These are phyloP conservation scores for Sesamia inferens DNA, from an alignment of 2,888 invertebrate genomes.

Conservation along the genomic window DNA sequence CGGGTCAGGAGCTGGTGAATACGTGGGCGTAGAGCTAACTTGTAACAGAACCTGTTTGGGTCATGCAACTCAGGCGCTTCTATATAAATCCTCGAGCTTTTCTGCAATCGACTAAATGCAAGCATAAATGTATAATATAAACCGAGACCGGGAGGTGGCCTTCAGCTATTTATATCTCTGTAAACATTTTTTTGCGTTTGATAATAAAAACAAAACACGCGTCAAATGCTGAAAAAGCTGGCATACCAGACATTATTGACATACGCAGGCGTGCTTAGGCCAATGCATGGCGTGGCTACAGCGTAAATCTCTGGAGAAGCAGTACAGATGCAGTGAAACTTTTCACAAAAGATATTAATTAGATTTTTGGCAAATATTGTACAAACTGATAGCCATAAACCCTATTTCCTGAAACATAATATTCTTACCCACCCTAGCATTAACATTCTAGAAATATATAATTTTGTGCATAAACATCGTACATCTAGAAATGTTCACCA, in stretches of 20 bases:
- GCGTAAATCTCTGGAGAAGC: too few species aligned
- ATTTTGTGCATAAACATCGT: too few species aligned
- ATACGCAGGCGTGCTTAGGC: too few species aligned
- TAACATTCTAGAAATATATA: too few species aligned
- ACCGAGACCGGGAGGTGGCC: constrained; percentile 68
- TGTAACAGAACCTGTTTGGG: constrained; percentile 86
- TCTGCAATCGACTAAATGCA: constrained; percentile 77
- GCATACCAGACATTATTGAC: not conserved
- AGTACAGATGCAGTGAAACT: too few species aligned
- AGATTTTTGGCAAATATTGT: too few species aligned
- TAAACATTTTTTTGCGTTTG: constrained; percentile 34
- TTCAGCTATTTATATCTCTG: constrained; percentile 75
- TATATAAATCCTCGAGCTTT: constrained; percentile 83
- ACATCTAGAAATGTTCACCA: too few species aligned
- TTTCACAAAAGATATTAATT: too few species aligned
- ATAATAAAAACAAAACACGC: constrained; percentile 32
- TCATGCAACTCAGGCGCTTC: constrained; percentile 85
- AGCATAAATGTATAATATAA: constrained; percentile 62
- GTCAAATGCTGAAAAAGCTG: constrained; percentile 23
- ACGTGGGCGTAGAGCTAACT: constrained; percentile 81
- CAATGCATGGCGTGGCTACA: too few species aligned
- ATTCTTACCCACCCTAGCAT: too few species aligned
- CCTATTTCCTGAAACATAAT: not conserved
- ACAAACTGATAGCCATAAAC: too few species aligned
- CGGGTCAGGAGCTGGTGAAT: constrained; percentile 79